Base-by-base conservation (phyloP, 2,888 invertebrate genomes). In the Chloromyia formosa region DNA sequence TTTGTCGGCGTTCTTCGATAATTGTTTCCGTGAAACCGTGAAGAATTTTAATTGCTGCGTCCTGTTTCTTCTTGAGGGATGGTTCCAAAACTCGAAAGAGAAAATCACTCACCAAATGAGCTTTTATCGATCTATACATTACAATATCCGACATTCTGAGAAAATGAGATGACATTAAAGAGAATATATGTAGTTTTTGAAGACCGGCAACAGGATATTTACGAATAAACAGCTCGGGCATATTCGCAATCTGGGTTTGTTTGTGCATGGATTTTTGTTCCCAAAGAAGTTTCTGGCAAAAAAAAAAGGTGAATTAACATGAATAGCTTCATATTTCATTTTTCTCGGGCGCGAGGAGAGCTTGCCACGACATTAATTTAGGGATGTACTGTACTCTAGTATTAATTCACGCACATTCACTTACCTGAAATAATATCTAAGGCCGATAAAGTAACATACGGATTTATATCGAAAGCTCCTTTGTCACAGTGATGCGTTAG, bases 181-280 rank as follows among this genome's bases (percentile, higher is more conserved):
- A 49, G n/a, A n/a, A n/a, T n/a, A n/a, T n/a, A n/a, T n/a, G n/a
- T n/a, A n/a, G n/a, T n/a, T n/a, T n/a, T n/a, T n/a, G 16, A 68
- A 10, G 1, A 40, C 0, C n/a, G n/a, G 10, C 1, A 20, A 14
- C 22, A 27, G 23, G 16, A 61, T n/a, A 5, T 14, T 61, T 84
- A 92, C 92, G 87, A 87, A 82, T 89, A 89, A 14, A 94, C 90
- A 7, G 91, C 90, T 79, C 87, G 86, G 0, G 92, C 92, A 82
- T 94, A 94, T 78, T 89, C 87, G 0, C 91, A 90, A 68, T 90
- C 87, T 16, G 86, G 84, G 78, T 90, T 84, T 16, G 85, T 84
- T 82, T 94, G 94, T 0, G 92, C 91, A 80, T 91, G 86, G 0
- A 93, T 85, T 61, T 87, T 87, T 35, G 88, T 87, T 0, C 93